Evolutionary conservation across 2,888 invertebrate species (phyloP).

Genomic region (Idaea aversata): DNA sequence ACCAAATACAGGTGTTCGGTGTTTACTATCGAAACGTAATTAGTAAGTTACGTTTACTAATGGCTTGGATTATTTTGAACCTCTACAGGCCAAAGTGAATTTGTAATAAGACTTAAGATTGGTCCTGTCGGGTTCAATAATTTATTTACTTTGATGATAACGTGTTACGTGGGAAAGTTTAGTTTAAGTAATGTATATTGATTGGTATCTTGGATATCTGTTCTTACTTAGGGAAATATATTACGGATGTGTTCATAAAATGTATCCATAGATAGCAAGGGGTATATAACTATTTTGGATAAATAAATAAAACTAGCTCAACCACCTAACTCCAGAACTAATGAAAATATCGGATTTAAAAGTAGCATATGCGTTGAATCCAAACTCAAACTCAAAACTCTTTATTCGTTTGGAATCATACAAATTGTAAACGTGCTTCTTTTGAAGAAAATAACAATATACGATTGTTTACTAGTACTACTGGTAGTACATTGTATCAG

Average conservation of each 20-base stretch:
- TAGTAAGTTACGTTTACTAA: slow-evolving; percentile 58
- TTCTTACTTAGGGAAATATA: background rate
- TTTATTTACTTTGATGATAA: slow-evolving; percentile 58
- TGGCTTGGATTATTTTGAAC: slow-evolving; percentile 56
- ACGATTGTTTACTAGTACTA: too few relatives aligned
- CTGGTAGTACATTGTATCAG: too few relatives aligned
- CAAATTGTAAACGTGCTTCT: too few relatives aligned
- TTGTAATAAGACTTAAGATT: slow-evolving; percentile 63
- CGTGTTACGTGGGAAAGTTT: slow-evolving; percentile 27
- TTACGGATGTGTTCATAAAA: background rate
- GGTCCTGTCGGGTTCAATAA: slow-evolving; percentile 56
- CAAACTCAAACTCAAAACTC: too few relatives aligned
- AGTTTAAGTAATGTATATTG: slow-evolving; percentile 26
- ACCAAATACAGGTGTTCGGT: slow-evolving; percentile 63
- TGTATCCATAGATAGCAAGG: background rate
- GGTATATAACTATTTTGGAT: too few relatives aligned
- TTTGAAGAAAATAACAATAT: too few relatives aligned
- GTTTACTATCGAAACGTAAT: slow-evolving; percentile 66
- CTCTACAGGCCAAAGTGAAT: slow-evolving; percentile 61
- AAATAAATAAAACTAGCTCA: too few relatives aligned
- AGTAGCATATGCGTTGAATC: too few relatives aligned
- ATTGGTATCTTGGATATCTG: slow-evolving; percentile 15
- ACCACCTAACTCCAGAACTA: too few relatives aligned
- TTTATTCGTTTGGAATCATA: too few relatives aligned
- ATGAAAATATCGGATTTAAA: too few relatives aligned